phyloP scores from a whole-genome alignment of 2,113 vertebrate species.

The Dasyprocta punctata region DNA sequence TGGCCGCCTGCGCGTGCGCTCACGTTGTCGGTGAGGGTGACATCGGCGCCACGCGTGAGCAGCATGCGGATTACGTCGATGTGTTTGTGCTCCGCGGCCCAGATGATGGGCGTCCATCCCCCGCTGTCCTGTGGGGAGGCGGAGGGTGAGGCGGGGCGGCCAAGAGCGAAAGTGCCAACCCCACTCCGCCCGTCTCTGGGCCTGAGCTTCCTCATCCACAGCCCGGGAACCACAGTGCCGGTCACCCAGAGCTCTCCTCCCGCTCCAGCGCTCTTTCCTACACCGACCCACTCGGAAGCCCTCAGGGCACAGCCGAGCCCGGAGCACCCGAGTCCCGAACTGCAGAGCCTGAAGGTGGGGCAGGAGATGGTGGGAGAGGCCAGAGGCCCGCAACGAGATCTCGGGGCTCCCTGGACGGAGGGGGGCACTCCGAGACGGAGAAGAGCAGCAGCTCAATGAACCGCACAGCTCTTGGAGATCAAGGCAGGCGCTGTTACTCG shows the following conservation, averaged over 20 bases:
- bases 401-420: background rate
- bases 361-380: background rate
- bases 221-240: background rate
- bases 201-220: background rate
- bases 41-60: constrained; percentile 92
- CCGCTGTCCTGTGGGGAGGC: constrained; percentile 90
- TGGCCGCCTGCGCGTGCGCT: background rate
- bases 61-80: constrained; percentile 91
- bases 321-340: accelerated
- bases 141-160: background rate
- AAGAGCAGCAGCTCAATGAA: background rate
- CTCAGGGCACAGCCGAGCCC: background rate
- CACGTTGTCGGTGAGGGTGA: constrained; percentile 93
- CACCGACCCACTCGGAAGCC: background rate
- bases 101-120: constrained; percentile 96
- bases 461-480: background rate
- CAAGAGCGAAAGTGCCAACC: background rate
- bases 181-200: background rate
- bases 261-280: background rate
- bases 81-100: constrained; percentile 96
- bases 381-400: background rate
- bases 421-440: background rate
- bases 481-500: too few relatives aligned
- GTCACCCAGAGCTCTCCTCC: background rate
- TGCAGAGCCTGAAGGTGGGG: background rate